Conservation (phyloP, 2,888 invertebrate species). For the Dryococelus australis region DNA sequence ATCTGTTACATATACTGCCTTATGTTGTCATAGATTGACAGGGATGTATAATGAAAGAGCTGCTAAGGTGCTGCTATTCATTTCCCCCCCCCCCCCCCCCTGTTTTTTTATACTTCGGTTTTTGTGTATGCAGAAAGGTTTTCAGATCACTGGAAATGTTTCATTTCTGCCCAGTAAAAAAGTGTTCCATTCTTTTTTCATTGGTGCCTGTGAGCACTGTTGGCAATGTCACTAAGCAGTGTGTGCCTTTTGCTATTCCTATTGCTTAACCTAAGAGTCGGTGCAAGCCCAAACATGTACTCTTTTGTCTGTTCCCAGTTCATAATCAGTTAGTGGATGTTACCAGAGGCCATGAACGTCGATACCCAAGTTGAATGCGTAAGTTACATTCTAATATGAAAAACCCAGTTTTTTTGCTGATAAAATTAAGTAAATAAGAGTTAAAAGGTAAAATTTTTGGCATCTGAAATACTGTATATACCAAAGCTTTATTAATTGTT, state of each 20-base stretch:
- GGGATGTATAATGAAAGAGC: background rate
- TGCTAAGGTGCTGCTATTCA: background rate
- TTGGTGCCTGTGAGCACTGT: background rate
- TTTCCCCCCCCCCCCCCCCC: background rate
- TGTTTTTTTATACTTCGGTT: background rate
- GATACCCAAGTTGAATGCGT: background rate
- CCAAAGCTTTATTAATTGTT: constrained; percentile 33
- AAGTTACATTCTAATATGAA: background rate
- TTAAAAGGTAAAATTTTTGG: background rate
- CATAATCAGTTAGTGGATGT: background rate
- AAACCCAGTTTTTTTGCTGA: background rate
- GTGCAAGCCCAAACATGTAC: background rate
- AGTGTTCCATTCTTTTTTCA: background rate
- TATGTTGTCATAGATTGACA: constrained; percentile 93
- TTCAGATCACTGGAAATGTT: background rate
- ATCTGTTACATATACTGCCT: constrained; percentile 90
- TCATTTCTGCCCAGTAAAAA: background rate
- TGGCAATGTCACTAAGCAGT: constrained; percentile 22
- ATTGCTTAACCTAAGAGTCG: background rate
- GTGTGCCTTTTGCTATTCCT: constrained; percentile 27
- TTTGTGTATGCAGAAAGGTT: constrained; percentile 13
- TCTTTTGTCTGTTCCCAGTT: background rate
- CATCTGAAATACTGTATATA: background rate
- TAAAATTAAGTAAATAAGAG: background rate
- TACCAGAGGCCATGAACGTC: background rate